Conservation (phyloP, 2,888 invertebrate genomes). For the Coronaproctus castanopsis region DNA sequence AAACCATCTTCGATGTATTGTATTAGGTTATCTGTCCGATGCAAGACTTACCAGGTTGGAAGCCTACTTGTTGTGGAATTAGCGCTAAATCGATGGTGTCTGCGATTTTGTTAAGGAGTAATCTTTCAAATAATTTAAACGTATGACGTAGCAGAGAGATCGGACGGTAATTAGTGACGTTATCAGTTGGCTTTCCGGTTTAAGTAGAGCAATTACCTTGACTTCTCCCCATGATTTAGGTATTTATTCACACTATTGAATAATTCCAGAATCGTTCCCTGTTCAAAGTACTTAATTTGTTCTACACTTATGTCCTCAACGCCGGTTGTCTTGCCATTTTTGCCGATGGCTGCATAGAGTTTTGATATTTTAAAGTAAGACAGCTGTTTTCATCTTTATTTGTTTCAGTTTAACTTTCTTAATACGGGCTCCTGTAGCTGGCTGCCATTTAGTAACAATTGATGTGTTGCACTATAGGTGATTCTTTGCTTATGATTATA, state of each 20-base stretch:
- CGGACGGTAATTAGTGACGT: conserved; percentile 15
- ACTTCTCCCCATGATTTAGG: conserved; percentile 11
- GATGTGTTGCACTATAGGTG: too few species aligned
- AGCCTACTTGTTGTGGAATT: conserved; percentile 13
- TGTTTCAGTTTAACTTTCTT: too few species aligned
- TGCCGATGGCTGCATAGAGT: background rate
- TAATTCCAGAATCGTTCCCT: conserved; percentile 4
- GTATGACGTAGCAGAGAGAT: conserved; percentile 17
- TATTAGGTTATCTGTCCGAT: conserved; percentile 14
- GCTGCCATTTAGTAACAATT: too few species aligned
- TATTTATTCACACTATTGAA: conserved; percentile 3
- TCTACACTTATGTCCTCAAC: conserved; percentile 6
- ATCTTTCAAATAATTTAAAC: conserved; percentile 8
- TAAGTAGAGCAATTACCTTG: conserved; percentile 11
- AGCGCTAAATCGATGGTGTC: conserved; percentile 11
- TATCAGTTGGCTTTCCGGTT: conserved; percentile 13
- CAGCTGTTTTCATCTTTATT: too few species aligned
- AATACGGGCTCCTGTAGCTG: too few species aligned
- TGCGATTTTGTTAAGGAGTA: conserved; percentile 13
- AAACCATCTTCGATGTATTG: conserved; percentile 13
- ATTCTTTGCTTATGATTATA: too few species aligned
- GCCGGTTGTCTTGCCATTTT: conserved; percentile 3
- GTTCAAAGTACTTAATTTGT: conserved; percentile 7
- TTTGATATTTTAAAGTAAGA: too few species aligned
- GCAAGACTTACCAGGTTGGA: conserved; percentile 11